Conservation (phyloP, 2,113 vertebrate species). For the Myodes glareolus region DNA sequence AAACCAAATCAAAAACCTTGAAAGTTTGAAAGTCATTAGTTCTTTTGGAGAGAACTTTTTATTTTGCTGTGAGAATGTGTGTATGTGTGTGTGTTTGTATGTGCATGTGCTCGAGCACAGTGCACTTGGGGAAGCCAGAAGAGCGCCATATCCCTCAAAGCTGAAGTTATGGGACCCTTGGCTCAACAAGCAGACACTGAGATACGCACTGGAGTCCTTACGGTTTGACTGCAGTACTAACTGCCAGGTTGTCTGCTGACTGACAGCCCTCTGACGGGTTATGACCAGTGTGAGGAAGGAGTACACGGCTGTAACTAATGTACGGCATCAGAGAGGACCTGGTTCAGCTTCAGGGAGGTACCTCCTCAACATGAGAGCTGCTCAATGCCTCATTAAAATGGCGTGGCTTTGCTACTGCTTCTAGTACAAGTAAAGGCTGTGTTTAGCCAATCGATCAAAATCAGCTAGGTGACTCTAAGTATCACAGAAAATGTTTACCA, state of each 20-base stretch:
- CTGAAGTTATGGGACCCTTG: neutral
- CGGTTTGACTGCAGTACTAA: neutral
- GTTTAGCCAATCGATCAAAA: neutral
- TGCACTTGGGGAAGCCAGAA: neutral
- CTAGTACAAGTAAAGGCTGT: neutral
- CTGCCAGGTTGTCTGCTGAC: no score
- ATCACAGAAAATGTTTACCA: neutral
- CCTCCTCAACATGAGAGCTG: neutral
- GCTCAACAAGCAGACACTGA: neutral
- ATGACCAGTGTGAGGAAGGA: constrained; percentile 10
- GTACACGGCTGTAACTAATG: neutral
- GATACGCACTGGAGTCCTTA: neutral
- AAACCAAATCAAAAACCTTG: neutral
- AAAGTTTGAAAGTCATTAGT: neutral
- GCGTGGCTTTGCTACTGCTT: neutral
- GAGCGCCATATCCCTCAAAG: neutral
- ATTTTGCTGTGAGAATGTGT: neutral
- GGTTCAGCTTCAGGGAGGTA: neutral
- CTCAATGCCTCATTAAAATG: neutral
- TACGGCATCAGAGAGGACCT: neutral
- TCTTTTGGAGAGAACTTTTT: neutral
- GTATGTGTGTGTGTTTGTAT: no score
- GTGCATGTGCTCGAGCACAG: accelerated
- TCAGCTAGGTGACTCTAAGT: neutral
- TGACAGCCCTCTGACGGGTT: constrained; percentile 21